phyloP scores from a whole-genome alignment of 2,888 invertebrate species.

The Drosophila dives region DNA sequence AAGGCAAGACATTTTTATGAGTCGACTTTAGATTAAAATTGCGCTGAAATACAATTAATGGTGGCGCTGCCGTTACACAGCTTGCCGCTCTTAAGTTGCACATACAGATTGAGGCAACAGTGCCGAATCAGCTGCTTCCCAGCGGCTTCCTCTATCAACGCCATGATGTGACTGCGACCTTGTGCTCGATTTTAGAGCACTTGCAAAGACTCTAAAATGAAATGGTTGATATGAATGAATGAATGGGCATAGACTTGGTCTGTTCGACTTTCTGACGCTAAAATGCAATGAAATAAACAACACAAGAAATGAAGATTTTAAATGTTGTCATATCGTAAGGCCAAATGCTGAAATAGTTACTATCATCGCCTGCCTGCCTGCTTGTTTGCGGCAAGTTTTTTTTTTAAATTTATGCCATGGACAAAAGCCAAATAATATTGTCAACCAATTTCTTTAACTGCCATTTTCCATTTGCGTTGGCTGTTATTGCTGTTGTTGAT shows the following conservation, averaged over 20 bases:
- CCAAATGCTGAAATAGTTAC: slow-evolving; percentile 53
- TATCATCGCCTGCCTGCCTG: slow-evolving; percentile 38
- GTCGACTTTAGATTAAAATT: slow-evolving; percentile 49
- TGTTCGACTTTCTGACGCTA: slow-evolving; percentile 24
- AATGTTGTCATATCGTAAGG: slow-evolving; percentile 61
- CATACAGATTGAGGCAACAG: slow-evolving; percentile 25
- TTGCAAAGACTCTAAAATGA: slow-evolving; percentile 56
- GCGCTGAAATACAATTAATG: slow-evolving; percentile 64
- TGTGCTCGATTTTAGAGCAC: slow-evolving; percentile 74
- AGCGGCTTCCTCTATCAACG: slow-evolving; percentile 53
- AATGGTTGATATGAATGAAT: slow-evolving; percentile 64
- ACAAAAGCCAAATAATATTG: slow-evolving; percentile 62
- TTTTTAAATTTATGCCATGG: slow-evolving; percentile 64
- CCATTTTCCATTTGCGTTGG: slow-evolving; percentile 36
- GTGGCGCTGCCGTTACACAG: slow-evolving; percentile 27
- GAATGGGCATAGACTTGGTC: slow-evolving; percentile 55
- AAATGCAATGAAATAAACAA: slow-evolving; percentile 64
- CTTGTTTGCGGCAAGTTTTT: slow-evolving; percentile 36
- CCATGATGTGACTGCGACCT: slow-evolving; percentile 62
- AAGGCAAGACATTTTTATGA: slow-evolving; percentile 43
- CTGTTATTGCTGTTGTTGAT: slow-evolving; percentile 5
- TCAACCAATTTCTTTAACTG: slow-evolving; percentile 68
- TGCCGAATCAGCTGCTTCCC: slow-evolving; percentile 47
- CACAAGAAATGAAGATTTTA: slow-evolving; percentile 52
- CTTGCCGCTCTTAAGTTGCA: slow-evolving; percentile 9